Conservation (phyloP, 2,113 vertebrate genomes). For the Sphyrna mokarran region DNA sequence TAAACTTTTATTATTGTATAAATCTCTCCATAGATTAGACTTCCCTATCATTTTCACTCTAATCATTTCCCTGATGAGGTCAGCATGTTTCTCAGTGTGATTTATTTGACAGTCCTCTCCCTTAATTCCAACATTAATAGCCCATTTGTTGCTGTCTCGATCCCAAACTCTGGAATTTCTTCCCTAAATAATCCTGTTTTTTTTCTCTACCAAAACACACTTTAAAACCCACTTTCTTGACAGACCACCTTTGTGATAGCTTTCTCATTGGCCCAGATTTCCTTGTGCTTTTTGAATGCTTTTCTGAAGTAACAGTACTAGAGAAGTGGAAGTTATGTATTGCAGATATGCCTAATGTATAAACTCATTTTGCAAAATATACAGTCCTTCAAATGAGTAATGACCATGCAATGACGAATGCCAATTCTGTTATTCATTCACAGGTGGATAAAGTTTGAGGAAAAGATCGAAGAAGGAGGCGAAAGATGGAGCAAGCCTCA, state of each 20-base stretch:
- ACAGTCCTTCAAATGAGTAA: neutral
- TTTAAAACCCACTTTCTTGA: neutral
- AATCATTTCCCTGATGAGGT: neutral
- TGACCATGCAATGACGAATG: neutral
- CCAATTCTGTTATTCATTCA: neutral
- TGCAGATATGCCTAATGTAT: neutral
- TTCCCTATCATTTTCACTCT: neutral
- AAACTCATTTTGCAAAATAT: neutral
- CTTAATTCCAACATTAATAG: neutral
- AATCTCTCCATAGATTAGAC: neutral
- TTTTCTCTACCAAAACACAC: too few relatives aligned
- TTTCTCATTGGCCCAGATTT: neutral
- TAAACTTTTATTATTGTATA: neutral
- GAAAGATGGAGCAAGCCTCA: slow-evolving; percentile 62
- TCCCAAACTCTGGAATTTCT: neutral
- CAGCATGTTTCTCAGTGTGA: neutral
- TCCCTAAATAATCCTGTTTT: neutral
- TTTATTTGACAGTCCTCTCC: neutral
- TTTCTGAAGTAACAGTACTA: neutral
- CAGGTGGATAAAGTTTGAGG: slow-evolving; percentile 68
- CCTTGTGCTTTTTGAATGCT: neutral
- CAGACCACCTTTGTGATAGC: neutral
- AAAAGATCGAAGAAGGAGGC: slow-evolving; percentile 59
- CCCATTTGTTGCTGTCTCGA: neutral
- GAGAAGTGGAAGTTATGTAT: neutral